These are phyloP conservation scores for Liposcelis brunnea DNA, from an alignment of 2,888 invertebrate species.

Conservation along the genomic window DNA sequence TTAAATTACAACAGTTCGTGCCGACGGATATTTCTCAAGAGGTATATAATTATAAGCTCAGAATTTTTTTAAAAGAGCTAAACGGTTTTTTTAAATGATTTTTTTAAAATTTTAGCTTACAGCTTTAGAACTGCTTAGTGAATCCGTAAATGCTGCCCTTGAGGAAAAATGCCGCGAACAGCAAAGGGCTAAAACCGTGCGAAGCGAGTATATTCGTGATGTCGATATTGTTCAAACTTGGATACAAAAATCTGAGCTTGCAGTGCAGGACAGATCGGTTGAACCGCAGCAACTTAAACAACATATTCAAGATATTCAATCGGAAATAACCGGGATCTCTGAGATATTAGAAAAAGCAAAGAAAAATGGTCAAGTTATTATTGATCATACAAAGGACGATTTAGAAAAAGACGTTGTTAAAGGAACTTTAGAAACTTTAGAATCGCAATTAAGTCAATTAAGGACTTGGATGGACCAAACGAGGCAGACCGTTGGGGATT, in stretches of 20 bases:
- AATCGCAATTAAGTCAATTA: conserved; percentile 62
- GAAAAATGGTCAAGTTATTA: conserved; percentile 59
- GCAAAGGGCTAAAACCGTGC: conserved; percentile 66
- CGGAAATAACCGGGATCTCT: conserved; percentile 49
- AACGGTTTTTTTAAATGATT: too few species aligned
- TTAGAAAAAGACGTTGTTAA: conserved; percentile 58
- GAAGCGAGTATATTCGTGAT: conserved; percentile 61
- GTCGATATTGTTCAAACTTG: conserved; percentile 68
- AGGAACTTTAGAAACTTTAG: conserved; percentile 54
- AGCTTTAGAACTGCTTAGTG: conserved; percentile 62
- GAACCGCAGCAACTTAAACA: conserved; percentile 65
- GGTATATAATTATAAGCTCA: conserved; percentile 18
- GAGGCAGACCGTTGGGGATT: conserved; percentile 45
- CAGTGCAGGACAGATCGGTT: conserved; percentile 60
- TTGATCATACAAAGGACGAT: conserved; percentile 61
- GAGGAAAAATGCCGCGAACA: conserved; percentile 77
- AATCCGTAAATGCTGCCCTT: conserved; percentile 61
- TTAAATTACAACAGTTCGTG: conserved; percentile 27
- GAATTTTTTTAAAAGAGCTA: not conserved
- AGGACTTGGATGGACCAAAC: conserved; percentile 61
- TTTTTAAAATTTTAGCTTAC: conserved; percentile 38
- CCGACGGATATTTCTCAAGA: conserved; percentile 57
- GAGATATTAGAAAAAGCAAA: conserved; percentile 64
- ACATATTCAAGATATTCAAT: conserved; percentile 54
- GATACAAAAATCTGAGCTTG: conserved; percentile 68